A percentile compares a stretch with the other conserved stretches of the same genome.
phyloP scores from a whole-genome alignment of 1,140 invertebrate genomes.

The Saccostrea glomerata region DNA sequence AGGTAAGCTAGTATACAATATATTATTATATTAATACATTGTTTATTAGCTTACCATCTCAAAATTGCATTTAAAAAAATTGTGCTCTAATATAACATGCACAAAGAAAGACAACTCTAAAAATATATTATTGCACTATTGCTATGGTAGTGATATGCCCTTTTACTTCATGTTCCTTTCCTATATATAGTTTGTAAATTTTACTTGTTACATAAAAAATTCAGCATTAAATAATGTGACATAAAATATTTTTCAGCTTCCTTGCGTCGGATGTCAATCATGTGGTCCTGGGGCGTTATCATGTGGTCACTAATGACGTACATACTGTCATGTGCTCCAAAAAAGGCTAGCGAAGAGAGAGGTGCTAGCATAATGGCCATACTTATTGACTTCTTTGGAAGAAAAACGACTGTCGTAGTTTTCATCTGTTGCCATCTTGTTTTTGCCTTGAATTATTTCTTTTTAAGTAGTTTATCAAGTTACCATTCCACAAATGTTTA shows the following conservation, averaged over 20 bases:
- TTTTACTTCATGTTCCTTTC: too few relatives aligned
- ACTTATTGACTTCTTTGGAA: not conserved
- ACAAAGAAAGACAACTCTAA: too few relatives aligned
- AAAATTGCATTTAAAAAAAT: too few relatives aligned
- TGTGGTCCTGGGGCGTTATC: not conserved
- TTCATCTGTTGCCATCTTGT: not conserved
- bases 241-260: not conserved
- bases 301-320: not conserved
- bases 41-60: too few relatives aligned
- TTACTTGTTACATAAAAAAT: too few relatives aligned
- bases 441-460: not conserved
- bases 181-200: too few relatives aligned
- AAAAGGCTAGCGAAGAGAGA: not conserved
- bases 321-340: not conserved
- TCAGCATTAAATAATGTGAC: not conserved
- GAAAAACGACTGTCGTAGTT: not conserved
- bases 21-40: too few relatives aligned
- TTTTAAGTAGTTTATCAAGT: not conserved
- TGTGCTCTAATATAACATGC: too few relatives aligned
- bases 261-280: not conserved
- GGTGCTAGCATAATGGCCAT: not conserved
- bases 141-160: too few relatives aligned
- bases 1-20: too few relatives aligned
- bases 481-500: not conserved
- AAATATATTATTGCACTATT: too few relatives aligned